phyloP scores from a whole-genome alignment of 2,797 vertebrate genomes.

The Myotis planiceps region DNA sequence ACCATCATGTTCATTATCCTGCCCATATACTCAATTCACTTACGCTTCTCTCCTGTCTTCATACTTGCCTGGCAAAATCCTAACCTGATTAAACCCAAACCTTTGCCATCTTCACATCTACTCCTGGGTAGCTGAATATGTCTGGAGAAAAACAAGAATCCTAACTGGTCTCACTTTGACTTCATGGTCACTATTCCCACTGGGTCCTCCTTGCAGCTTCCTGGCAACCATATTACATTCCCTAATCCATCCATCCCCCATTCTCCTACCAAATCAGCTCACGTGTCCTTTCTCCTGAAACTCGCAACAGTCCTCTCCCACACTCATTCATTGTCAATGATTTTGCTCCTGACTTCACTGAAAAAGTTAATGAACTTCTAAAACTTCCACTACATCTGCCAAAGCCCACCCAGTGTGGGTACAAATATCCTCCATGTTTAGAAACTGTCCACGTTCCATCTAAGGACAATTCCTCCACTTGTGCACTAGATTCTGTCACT shows the following conservation, averaged over 20 bases:
- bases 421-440: neutral
- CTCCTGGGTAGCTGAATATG: neutral
- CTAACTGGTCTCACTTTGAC: neutral
- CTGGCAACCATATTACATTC: neutral
- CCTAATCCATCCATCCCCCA: neutral
- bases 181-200: neutral
- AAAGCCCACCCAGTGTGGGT: neutral
- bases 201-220: neutral
- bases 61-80: neutral
- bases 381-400: neutral
- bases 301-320: neutral
- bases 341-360: neutral
- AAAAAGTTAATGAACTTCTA: conserved; percentile 4
- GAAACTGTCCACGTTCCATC: neutral
- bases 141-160: neutral
- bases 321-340: neutral
- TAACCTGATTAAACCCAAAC: neutral
- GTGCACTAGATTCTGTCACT: neutral
- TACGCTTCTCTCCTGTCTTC: neutral
- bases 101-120: neutral
- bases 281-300: neutral
- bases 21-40: neutral
- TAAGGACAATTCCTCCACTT: neutral
- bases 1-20: neutral
- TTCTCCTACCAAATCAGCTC: neutral